Evolutionary conservation across 2,113 vertebrate genomes (phyloP).

Genomic region (Myrmecophaga tridactyla): DNA sequence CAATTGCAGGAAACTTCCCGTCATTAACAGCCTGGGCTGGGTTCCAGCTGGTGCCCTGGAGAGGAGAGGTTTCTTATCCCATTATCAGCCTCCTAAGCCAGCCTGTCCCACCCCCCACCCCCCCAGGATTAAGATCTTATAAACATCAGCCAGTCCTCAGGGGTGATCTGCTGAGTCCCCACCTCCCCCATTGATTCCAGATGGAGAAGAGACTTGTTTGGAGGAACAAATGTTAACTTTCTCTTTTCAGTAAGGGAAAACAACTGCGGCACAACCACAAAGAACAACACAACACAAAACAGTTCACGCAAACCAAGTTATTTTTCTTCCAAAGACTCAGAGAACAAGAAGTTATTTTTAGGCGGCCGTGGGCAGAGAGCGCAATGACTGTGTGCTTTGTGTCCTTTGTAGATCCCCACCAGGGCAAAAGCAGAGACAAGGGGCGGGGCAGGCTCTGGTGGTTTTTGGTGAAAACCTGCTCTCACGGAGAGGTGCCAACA

Average conservation of each 20-base stretch:
- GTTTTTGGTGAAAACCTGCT: not conserved
- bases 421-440: not conserved
- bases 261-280: not conserved
- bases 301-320: not conserved
- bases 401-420: conserved; percentile 43
- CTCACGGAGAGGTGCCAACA: not conserved
- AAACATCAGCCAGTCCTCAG: conserved; percentile 72
- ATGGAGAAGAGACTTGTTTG: conserved; percentile 52
- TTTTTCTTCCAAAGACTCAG: conserved; percentile 54
- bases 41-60: conserved; percentile 59
- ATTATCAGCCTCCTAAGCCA: conserved; percentile 53
- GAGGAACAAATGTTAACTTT: conserved; percentile 55
- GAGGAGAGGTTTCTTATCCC: conserved; percentile 51
- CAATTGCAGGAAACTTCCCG: conserved; percentile 34
- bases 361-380: not conserved
- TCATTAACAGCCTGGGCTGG: conserved; percentile 63
- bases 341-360: conserved; percentile 32
- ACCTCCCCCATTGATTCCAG: conserved; percentile 36
- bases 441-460: not conserved
- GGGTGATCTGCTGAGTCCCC: conserved; percentile 2
- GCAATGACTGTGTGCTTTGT: not conserved
- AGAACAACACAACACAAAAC: fast-evolving
- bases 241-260: conserved; percentile 44
- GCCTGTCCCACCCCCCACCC: conserved; percentile 44
- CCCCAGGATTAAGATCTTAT: conserved; percentile 59